phyloP scores from a whole-genome alignment of 2,797 vertebrate species.

The Ciconia nigra region DNA sequence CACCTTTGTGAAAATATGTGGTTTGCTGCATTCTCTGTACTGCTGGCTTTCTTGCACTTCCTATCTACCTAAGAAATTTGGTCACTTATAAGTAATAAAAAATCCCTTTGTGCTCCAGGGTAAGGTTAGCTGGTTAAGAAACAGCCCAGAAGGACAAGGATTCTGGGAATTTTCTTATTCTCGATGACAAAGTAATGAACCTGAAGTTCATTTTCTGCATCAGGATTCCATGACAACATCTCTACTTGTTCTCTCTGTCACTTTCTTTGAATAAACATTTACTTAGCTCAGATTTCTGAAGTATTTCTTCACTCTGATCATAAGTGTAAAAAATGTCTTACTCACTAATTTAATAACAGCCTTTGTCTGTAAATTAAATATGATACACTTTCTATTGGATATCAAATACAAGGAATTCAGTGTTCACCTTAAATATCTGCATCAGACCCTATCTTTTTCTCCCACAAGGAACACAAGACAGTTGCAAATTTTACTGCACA shows the following conservation, averaged over 20 bases:
- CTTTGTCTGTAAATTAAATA: background rate
- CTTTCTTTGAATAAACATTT: background rate
- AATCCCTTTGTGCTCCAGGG: rapidly evolving
- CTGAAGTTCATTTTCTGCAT: background rate
- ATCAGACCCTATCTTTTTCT: background rate
- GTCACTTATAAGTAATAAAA: background rate
- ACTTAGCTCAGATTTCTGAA: background rate
- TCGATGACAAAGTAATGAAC: background rate
- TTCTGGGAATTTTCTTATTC: background rate
- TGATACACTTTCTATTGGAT: background rate
- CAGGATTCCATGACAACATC: background rate
- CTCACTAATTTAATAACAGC: background rate
- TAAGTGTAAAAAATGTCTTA: background rate
- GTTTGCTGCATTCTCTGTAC: background rate
- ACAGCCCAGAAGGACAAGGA: background rate
- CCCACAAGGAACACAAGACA: background rate
- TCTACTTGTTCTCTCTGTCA: background rate
- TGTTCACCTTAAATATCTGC: background rate
- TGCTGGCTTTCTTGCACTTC: background rate
- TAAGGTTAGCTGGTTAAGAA: background rate
- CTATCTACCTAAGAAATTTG: background rate
- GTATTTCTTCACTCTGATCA: background rate
- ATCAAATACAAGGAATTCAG: background rate
- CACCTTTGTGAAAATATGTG: background rate
- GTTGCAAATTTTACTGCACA: background rate